These are phyloP conservation scores for Callorhinus ursinus DNA, from an alignment of 2,113 vertebrate genomes.

Conservation along the genomic window DNA sequence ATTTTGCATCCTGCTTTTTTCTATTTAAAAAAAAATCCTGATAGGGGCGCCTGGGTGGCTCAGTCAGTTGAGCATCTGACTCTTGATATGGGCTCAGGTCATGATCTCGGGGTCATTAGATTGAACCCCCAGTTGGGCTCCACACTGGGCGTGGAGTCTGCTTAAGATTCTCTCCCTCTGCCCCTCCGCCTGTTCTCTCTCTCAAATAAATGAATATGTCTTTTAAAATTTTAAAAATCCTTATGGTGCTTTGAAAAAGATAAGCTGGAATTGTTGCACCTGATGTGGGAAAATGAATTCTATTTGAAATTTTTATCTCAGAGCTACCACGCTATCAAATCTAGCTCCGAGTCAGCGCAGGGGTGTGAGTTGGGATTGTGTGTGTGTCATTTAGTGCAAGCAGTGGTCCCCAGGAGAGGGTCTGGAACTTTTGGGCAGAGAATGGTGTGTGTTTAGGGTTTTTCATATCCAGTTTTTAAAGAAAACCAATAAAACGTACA, in stretches of 20 bases:
- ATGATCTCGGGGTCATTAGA: background rate
- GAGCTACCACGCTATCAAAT: background rate
- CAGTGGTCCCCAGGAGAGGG: background rate
- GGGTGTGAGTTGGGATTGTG: rapidly evolving
- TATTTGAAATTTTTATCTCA: background rate
- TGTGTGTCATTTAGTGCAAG: background rate
- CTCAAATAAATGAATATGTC: background rate
- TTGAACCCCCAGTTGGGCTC: background rate
- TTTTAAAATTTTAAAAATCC: background rate
- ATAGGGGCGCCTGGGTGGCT: background rate
- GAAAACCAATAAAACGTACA: background rate
- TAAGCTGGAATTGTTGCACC: background rate
- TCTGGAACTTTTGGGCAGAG: background rate
- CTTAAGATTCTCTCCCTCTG: background rate
- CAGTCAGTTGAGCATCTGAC: background rate
- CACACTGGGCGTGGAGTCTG: background rate
- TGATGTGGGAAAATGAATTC: background rate
- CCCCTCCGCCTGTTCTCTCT: background rate
- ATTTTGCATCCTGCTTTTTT: background rate
- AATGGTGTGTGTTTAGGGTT: background rate
- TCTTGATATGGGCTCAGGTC: background rate
- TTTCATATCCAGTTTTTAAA: background rate
- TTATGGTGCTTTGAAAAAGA: background rate
- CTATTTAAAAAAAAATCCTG: background rate
- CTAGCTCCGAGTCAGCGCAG: background rate